Conservation (phyloP, 2,113 vertebrate genomes). For the Terrapene triunguis region DNA sequence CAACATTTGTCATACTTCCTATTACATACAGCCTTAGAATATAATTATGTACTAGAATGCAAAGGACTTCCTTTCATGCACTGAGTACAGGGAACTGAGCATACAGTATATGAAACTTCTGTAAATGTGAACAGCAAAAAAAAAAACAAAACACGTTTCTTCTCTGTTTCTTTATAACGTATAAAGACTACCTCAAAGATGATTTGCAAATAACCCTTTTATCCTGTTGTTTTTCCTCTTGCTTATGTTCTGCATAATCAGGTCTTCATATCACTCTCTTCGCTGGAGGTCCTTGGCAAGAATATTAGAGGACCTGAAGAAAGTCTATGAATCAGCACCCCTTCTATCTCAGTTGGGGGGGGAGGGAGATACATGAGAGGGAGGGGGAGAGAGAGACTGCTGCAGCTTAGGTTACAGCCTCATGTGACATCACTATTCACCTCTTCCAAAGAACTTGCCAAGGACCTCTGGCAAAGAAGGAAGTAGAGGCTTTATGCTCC, state of each 20-base stretch:
- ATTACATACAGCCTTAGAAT: not conserved
- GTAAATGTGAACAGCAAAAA: not conserved
- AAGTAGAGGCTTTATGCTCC: not conserved
- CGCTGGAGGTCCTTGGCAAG: not conserved
- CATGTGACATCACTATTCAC: conserved; percentile 5
- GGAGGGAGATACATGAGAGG: not conserved
- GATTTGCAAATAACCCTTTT: not conserved
- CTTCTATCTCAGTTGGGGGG: not conserved
- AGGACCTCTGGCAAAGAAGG: conserved; percentile 1
- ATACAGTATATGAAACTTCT: not conserved
- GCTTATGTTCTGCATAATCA: accelerated
- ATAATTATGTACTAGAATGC: not conserved
- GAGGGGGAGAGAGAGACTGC: conserved; percentile 8
- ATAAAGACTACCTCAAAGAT: not conserved
- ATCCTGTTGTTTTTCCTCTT: not conserved
- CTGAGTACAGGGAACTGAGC: not conserved
- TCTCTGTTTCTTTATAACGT: not conserved
- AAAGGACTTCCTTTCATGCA: not conserved
- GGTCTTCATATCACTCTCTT: not conserved
- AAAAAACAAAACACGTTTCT: not conserved
- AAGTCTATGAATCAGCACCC: not conserved
- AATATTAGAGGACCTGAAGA: not conserved
- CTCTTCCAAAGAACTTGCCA: not conserved
- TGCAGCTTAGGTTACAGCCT: conserved; percentile 9
- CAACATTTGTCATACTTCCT: not conserved